Percentiles rank a stretch among this genome's conserved stretches.
Evolutionary conservation across 1,140 invertebrate genomes (phyloP).

Genomic region (Danaus melanippus): DNA sequence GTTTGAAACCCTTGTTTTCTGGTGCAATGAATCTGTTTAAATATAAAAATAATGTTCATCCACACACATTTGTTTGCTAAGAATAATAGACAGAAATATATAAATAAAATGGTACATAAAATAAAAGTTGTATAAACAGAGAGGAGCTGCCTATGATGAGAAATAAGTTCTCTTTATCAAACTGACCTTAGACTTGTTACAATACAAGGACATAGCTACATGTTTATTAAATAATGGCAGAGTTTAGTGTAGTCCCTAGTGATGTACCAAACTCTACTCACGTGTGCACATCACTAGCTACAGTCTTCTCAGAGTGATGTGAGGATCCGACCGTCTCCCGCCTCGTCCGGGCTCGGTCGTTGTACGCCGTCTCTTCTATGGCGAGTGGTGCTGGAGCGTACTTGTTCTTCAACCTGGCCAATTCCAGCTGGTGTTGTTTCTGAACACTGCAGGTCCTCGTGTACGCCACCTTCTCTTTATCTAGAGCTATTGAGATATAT

Average conservation of each 20-base stretch:
- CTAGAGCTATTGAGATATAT: conserved; percentile 32
- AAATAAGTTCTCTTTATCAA: too few species aligned
- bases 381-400: conserved; percentile 81
- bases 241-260: too few species aligned
- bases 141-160: too few species aligned
- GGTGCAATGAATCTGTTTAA: conserved; percentile 79
- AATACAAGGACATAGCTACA: too few species aligned
- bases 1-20: conserved; percentile 90
- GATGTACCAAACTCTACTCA: conserved; percentile 64
- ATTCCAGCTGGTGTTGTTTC: conserved; percentile 78
- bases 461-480: conserved; percentile 54
- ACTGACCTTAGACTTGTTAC: too few species aligned
- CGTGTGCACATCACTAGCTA: conserved; percentile 84
- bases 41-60: too few species aligned
- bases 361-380: conserved; percentile 72
- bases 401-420: conserved; percentile 86
- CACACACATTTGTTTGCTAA: too few species aligned
- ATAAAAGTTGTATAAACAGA: too few species aligned
- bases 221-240: too few species aligned
- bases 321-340: conserved; percentile 85
- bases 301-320: conserved; percentile 86
- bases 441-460: conserved; percentile 54
- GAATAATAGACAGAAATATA: too few species aligned
- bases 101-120: too few species aligned
- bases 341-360: conserved; percentile 85